Evolutionary conservation across 2,888 invertebrate species (phyloP), one percentile per base, ranked within the genome.

Genomic region (Trilocha varians): DNA sequence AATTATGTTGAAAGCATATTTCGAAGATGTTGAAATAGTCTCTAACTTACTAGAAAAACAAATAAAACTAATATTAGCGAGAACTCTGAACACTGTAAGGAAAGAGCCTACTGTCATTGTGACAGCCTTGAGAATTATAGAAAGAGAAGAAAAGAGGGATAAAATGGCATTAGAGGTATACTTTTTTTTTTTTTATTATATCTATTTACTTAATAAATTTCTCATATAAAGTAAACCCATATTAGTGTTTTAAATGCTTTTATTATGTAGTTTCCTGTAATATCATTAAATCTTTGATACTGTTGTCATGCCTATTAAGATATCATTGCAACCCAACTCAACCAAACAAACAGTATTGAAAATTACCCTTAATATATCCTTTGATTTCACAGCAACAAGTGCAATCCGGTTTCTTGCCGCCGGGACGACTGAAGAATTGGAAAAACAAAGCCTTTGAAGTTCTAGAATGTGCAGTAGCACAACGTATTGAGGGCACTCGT

Each of bases 21-120:
- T 99, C 79, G 93, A 94, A 53, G 97, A 98, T 70, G 98, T 99
- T 0, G 95, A 97, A 73, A 91, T 91, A 46, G 89, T 99, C 1
- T 98, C 98, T 0, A 91, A 92, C 49, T 86, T 93, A 5, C 84
- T 99, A 50, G 96, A 96, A 57, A 97, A 97, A 65, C 98, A 98
- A 69, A 88, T 99, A 36, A 93, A 94, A 68, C 87, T 98, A 36
- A 94, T 98, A 47, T 73, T 99, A 40, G 93, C 94, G 45, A 88
- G 98, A 45, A 96, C 98, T 1, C 80, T 99, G 37, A 97, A 97
- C 65, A 97, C 97, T 2, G 97, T 98, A 0, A 88, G 98, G 15
- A 96, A 97, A 70, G 96, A 97, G 65, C 97, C 97, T 0, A 96
- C 96, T 0, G 92, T 97, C 6, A 95, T 99, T 54, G 99, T 99